Evolutionary conservation across 2,113 vertebrate genomes (phyloP).

Genomic region (Ondatra zibethicus): DNA sequence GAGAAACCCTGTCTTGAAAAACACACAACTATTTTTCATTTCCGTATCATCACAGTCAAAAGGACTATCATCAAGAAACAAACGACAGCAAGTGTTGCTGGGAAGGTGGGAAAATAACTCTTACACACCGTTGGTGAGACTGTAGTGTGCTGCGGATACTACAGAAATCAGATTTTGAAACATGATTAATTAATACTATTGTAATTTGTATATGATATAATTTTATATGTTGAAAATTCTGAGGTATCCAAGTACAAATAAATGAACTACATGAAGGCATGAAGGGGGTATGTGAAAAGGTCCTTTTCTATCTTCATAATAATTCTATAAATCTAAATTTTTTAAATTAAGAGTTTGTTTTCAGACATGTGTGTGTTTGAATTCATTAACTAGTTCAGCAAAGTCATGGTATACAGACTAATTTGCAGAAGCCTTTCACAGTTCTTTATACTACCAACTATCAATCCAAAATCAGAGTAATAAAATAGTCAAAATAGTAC

Average conservation of each 20-base stretch:
- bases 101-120: background rate
- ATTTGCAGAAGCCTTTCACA: background rate
- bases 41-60: background rate
- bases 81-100: background rate
- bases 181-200: background rate
- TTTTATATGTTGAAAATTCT: background rate
- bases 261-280: background rate
- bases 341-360: background rate
- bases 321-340: background rate
- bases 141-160: no score
- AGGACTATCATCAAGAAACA: background rate
- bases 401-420: background rate
- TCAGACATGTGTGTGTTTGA: background rate
- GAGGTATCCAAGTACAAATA: background rate
- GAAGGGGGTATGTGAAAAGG: background rate
- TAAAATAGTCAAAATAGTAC: background rate
- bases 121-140: background rate
- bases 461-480: slow-evolving; percentile 28
- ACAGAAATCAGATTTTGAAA: background rate
- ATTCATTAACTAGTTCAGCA: background rate
- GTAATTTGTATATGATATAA: background rate
- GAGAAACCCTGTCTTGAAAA: no score
- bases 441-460: background rate
- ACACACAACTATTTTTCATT: background rate
- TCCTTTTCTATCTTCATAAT: background rate